Evolutionary conservation across 2,113 vertebrate species (phyloP).

Genomic region (Castor canadensis): DNA sequence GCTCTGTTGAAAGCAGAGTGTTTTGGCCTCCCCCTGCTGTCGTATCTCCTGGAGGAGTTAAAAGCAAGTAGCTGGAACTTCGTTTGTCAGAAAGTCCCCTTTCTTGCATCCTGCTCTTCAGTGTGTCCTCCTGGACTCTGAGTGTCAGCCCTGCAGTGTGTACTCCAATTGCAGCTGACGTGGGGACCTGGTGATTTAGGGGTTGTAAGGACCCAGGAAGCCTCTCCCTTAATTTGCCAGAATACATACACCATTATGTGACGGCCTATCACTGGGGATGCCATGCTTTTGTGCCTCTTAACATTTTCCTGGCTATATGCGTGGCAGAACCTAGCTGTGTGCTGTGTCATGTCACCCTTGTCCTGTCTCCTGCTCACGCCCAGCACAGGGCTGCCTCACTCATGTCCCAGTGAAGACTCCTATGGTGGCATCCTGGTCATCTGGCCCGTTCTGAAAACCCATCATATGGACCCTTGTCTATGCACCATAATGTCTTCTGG

Average conservation of each 20-base stretch:
- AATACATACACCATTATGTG: rapidly evolving
- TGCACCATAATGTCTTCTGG: not conserved
- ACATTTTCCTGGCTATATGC: too few relatives aligned
- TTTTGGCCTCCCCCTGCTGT: not conserved
- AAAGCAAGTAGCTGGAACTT: not conserved
- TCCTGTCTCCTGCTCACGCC: too few relatives aligned
- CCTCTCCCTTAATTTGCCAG: not conserved
- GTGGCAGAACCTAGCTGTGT: too few relatives aligned
- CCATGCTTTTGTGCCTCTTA: too few relatives aligned
- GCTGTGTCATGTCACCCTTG: too few relatives aligned
- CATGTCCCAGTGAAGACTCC: too few relatives aligned
- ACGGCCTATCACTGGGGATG: rapidly evolving
- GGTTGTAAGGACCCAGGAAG: not conserved
- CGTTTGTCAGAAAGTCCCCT: too few relatives aligned
- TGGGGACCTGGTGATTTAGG: rapidly evolving
- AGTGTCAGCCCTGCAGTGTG: rapidly evolving
- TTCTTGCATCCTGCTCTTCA: too few relatives aligned
- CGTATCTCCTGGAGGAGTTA: not conserved
- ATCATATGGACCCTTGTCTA: not conserved
- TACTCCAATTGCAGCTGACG: rapidly evolving
- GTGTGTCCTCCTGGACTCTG: not conserved
- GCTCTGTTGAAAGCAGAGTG: not conserved
- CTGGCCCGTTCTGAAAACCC: too few relatives aligned
- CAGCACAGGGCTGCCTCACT: too few relatives aligned
- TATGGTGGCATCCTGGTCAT: too few relatives aligned